phyloP scores from a whole-genome alignment of 2,113 vertebrate genomes.

The Gambusia affinis region DNA sequence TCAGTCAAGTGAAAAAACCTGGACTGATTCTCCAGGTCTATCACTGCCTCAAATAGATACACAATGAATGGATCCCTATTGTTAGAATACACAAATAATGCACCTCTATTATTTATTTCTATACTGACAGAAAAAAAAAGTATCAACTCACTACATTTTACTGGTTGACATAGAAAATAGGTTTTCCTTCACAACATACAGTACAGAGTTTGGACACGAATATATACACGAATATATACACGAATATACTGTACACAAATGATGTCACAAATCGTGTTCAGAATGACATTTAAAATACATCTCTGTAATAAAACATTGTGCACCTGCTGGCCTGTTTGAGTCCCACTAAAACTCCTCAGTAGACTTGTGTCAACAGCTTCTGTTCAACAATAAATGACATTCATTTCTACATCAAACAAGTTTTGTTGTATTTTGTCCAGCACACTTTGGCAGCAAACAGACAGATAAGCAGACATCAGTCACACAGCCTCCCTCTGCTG shows the following conservation, averaged over 20 bases:
- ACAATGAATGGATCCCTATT: no score
- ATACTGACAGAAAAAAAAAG: conserved; percentile 28
- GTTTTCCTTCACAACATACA: conserved; percentile 2
- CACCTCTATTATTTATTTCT: background rate
- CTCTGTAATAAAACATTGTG: conserved; percentile 77
- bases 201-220: no score
- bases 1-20: no score
- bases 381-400: conserved; percentile 49
- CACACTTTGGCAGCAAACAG: conserved; percentile 56
- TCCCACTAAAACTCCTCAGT: conserved; percentile 54
- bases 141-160: conserved; percentile 3
- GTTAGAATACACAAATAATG: background rate
- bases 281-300: conserved; percentile 79
- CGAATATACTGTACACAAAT: conserved; percentile 69
- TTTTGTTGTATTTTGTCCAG: conserved; percentile 60
- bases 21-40: no score
- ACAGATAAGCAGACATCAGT: conserved; percentile 44
- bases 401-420: conserved; percentile 32
- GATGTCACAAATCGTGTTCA: conserved; percentile 61
- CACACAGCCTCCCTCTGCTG: conserved; percentile 55
- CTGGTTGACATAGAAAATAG: background rate
- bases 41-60: no score
- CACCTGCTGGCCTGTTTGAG: conserved; percentile 65
- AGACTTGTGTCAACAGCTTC: conserved; percentile 42
- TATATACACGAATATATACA: conserved; percentile 56